phyloP scores from a whole-genome alignment of 2,113 vertebrate species.

The Microcebus ravelobensis region DNA sequence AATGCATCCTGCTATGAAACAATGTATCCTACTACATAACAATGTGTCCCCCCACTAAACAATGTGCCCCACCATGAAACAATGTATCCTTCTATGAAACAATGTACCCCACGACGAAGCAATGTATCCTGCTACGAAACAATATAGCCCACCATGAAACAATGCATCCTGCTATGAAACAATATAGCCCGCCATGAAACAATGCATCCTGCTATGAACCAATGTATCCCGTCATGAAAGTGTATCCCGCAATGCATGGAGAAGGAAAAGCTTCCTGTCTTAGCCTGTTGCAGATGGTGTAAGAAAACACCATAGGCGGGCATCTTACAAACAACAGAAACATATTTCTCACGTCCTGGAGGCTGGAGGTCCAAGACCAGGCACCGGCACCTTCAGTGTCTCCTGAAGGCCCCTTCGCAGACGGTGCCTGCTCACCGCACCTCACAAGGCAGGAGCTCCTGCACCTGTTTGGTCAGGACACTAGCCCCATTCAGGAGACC shows the following conservation, averaged over 20 bases:
- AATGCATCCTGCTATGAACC: neutral
- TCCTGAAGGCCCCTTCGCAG: fast-evolving
- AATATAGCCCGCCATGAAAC: neutral
- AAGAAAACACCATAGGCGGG: neutral
- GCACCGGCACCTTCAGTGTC: neutral
- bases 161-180: too few relatives aligned
- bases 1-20: too few relatives aligned
- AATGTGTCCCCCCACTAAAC: too few relatives aligned
- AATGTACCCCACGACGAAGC: neutral
- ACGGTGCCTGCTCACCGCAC: too few relatives aligned
- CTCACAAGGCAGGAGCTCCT: neutral
- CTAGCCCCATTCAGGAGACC: neutral
- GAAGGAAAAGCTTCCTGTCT: neutral
- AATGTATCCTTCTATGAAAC: neutral
- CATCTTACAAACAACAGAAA: neutral
- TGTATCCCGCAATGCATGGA: neutral
- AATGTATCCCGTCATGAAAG: neutral
- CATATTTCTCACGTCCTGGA: neutral
- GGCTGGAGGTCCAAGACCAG: neutral
- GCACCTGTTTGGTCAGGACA: fast-evolving
- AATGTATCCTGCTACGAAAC: too few relatives aligned
- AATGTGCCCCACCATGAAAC: neutral
- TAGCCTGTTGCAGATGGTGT: too few relatives aligned
- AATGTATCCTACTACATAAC: neutral
- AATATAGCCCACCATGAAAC: too few relatives aligned